Base-by-base conservation (phyloP, 2,797 vertebrate species). In the Pangasius larnaudii region DNA sequence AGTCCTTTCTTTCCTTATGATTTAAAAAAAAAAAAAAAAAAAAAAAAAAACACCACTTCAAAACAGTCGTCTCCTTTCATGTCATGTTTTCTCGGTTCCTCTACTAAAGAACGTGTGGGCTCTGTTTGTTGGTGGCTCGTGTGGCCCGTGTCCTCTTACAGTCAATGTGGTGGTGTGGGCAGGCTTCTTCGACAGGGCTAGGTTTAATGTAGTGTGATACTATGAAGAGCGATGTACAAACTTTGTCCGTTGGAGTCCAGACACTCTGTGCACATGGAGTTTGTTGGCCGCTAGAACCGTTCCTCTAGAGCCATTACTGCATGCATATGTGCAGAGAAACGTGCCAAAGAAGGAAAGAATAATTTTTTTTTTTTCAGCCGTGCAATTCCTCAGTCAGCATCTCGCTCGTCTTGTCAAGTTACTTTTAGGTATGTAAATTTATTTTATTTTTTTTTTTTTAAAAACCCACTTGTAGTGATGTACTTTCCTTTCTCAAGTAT, bases 351-450 rank as follows among this genome's bases (percentile, higher is more conserved):
- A 90, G 89, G 75, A 86, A 89, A 72, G 53, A 58, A 88, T 79
- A 85, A 81, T 51, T 89, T 86, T 84, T 91, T 90, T 87, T 90
- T 85, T 82, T 77, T 92, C 94, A 94, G 94, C 92, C 93, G 91
- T 92, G 94, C 78, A 61, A 94, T 88, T 87, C 72, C 80, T 90
- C 83, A 79, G 88, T 90, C 89, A 85, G 82, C 74, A 36, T 85
- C 86, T 91, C 78, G 36, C 84, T 69, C 11, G 61, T 86, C 78
- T 74, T 22, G 86, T 86, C 84, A 84, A 87, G 89, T 89, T 86
- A 84, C 1, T 82, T 77, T 74, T 71, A 69, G 72, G 86, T 84
- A 77, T 24, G 81, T 85, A 51, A 88, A 78, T 65, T 56, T 33
- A 27, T 81, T 39, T 39, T 56, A 30, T 2, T 53, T 1, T 5